These are phyloP conservation scores for Iphiclides podalirius DNA, from an alignment of 2,888 invertebrate species.

Conservation along the genomic window DNA sequence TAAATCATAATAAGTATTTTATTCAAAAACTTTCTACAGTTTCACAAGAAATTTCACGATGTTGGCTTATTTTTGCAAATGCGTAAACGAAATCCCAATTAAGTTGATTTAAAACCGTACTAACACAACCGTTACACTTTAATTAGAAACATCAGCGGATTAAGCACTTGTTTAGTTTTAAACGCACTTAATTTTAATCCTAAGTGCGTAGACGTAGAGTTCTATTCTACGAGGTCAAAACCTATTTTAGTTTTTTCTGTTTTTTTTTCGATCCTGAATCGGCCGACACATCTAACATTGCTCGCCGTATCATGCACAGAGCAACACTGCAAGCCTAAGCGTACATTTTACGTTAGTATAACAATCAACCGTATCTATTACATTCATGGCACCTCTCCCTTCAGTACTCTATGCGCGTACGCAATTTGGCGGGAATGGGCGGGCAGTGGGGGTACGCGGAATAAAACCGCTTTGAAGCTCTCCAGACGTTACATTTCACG, in stretches of 20 bases:
- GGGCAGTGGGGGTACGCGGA: constrained; percentile 60
- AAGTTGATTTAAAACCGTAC: constrained; percentile 6
- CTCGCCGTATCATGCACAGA: constrained; percentile 11
- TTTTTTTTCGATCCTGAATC: background rate
- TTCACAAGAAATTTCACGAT: background rate
- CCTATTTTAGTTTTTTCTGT: background rate
- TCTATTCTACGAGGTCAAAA: too few species aligned
- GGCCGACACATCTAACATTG: constrained; percentile 4
- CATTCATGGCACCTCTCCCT: constrained; percentile 32
- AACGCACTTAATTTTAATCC: background rate
- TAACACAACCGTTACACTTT: constrained; percentile 5
- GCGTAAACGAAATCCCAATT: background rate
- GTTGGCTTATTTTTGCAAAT: too few species aligned
- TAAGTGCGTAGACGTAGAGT: background rate
- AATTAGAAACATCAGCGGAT: background rate
- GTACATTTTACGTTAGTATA: constrained; percentile 15
- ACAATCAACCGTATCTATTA: constrained; percentile 20
- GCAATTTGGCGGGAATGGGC: constrained; percentile 34
- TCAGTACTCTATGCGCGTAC: constrained; percentile 27
- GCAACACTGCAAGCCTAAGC: constrained; percentile 14
- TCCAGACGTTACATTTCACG: constrained; percentile 63
- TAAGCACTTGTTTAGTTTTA: background rate
- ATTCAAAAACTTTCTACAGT: background rate
- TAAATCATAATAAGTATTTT: too few species aligned
- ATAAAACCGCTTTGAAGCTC: constrained; percentile 66